phyloP scores from a whole-genome alignment of 2,797 vertebrate species.

The Chiloscyllium punctatum region DNA sequence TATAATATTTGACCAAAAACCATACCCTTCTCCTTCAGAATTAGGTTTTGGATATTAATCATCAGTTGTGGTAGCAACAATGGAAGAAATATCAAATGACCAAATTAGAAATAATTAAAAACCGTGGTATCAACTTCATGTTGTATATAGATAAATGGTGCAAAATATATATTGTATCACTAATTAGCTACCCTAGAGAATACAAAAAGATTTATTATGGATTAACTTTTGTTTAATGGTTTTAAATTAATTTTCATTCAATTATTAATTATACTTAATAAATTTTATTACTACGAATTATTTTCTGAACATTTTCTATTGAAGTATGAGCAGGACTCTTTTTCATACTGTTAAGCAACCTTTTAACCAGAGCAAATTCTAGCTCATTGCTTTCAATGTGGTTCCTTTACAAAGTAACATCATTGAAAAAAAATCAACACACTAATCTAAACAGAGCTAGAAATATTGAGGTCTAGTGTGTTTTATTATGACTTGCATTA shows the following conservation, averaged over 20 bases:
- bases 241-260: conserved; percentile 17
- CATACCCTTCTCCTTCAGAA: not conserved
- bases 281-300: conserved; percentile 11
- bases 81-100: not conserved
- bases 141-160: not conserved
- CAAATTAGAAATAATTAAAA: conserved; percentile 33
- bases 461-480: not conserved
- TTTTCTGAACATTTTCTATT: conserved; percentile 32
- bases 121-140: not conserved
- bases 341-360: not conserved
- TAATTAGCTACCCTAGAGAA: not conserved
- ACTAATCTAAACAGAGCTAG: not conserved
- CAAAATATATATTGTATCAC: not conserved
- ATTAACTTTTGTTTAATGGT: conserved; percentile 1
- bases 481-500: conserved; percentile 25
- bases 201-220: not conserved
- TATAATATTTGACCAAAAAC: not conserved
- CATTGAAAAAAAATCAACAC: not conserved
- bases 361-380: not conserved
- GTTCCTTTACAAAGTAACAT: not conserved
- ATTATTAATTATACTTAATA: not conserved
- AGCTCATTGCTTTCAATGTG: conserved; percentile 1
- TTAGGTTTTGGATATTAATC: not conserved
- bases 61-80: not conserved
- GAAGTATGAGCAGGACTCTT: not conserved